These are phyloP conservation scores for Melanerpes formicivorus DNA, from an alignment of 2,113 vertebrate species.

Conservation along the genomic window DNA sequence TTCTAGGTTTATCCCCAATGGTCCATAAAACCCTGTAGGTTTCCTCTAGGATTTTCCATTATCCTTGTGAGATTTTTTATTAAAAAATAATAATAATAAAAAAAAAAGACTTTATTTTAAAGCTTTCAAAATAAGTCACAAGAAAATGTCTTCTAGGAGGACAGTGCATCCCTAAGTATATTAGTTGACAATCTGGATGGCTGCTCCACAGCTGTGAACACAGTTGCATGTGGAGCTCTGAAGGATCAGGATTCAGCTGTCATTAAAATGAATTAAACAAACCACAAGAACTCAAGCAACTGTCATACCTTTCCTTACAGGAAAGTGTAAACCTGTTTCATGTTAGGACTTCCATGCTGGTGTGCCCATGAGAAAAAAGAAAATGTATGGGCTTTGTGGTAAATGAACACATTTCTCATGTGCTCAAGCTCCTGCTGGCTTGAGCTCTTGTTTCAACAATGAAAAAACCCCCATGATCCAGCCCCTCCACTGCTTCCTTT, in stretches of 20 bases:
- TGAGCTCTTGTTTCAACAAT: not conserved
- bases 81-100: not conserved
- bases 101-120: not conserved
- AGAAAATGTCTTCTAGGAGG: not conserved
- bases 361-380: not conserved
- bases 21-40: not conserved
- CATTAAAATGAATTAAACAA: not conserved
- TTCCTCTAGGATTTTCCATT: not conserved
- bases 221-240: not conserved
- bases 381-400: not conserved
- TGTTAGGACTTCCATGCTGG: not conserved
- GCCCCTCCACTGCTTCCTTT: not conserved
- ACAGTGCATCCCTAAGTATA: not conserved
- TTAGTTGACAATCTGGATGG: not conserved
- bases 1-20: not conserved
- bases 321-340: not conserved
- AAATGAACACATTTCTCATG: not conserved
- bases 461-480: rapidly evolving
- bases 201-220: not conserved
- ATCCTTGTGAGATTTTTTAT: not conserved
- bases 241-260: not conserved
- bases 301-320: not conserved
- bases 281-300: not conserved
- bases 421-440: not conserved
- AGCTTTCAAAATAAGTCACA: not conserved